Percentiles rank a stretch among this genome's conserved stretches.
These are phyloP conservation scores for Torymus tubicola DNA, from an alignment of 2,888 invertebrate genomes.

Conservation along the genomic window DNA sequence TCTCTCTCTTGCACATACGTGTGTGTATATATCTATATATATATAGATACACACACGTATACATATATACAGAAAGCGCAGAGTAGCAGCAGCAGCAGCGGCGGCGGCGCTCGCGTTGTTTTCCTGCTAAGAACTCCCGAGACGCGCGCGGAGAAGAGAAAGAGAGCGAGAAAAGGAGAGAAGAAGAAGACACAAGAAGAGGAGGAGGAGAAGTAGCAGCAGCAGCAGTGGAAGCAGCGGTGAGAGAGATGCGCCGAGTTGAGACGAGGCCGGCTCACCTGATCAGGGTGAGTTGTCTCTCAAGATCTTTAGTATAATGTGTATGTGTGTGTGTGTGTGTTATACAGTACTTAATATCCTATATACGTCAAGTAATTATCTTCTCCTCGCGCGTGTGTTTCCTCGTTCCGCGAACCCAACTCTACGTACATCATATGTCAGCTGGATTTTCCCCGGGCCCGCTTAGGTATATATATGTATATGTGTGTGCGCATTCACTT, in stretches of 20 bases:
- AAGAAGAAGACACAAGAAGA: not conserved
- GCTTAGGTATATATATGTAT: too few relatives aligned
- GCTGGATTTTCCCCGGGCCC: too few relatives aligned
- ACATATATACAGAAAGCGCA: not conserved
- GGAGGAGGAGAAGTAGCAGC: not conserved
- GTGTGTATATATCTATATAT: not conserved
- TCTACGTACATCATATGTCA: too few relatives aligned
- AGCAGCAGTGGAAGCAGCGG: not conserved
- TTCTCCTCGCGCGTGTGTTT: not conserved
- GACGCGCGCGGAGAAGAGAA: too few relatives aligned
- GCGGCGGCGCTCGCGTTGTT: not conserved
- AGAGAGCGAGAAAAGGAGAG: not conserved
- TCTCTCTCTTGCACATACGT: not conserved
- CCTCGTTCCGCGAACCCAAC: not conserved
- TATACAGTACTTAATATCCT: too few relatives aligned
- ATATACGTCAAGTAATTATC: too few relatives aligned
- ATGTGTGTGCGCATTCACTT: too few relatives aligned
- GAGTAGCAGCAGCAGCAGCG: not conserved
- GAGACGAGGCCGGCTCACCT: conserved; percentile 49
- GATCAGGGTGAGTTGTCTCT: conserved; percentile 49
- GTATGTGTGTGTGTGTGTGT: too few relatives aligned
- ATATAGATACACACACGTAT: not conserved
- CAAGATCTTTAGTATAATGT: too few relatives aligned
- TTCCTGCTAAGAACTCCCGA: not conserved
- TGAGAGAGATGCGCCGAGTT: conserved; percentile 12